Percentiles rank a stretch among this genome's conserved stretches.
Evolutionary conservation across 2,113 vertebrate genomes (phyloP).

Genomic region (Phoxinus phoxinus): DNA sequence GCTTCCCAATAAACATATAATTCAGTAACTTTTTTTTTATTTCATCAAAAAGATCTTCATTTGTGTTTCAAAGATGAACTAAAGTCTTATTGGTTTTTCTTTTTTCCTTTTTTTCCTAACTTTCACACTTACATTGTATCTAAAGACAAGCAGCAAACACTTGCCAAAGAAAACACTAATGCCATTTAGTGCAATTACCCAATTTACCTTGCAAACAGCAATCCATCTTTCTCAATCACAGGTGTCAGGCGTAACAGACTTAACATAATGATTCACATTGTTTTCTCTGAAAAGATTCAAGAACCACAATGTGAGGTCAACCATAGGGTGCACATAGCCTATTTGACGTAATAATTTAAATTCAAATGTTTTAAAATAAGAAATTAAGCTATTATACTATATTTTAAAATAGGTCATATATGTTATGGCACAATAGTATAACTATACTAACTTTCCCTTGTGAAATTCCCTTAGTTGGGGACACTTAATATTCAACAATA

Average conservation of each 20-base stretch:
- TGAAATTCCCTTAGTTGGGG: too few relatives aligned
- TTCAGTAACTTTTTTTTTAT: too few relatives aligned
- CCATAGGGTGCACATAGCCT: background rate
- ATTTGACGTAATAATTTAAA: background rate
- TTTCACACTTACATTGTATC: background rate
- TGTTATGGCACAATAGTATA: too few relatives aligned
- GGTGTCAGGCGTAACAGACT: slow-evolving; percentile 45
- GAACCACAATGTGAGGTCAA: background rate
- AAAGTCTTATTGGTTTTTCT: background rate
- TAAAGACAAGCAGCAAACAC: slow-evolving; percentile 19
- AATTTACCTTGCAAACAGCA: slow-evolving; percentile 39
- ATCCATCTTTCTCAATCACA: slow-evolving; percentile 56
- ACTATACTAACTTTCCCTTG: too few relatives aligned
- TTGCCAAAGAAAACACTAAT: slow-evolving; percentile 47
- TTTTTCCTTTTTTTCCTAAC: background rate
- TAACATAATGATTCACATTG: background rate
- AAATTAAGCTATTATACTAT: too few relatives aligned
- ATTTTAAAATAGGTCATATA: too few relatives aligned
- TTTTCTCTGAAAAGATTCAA: background rate
- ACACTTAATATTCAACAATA: too few relatives aligned
- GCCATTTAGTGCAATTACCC: slow-evolving; percentile 45
- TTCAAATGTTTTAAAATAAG: too few relatives aligned
- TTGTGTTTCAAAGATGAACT: too few relatives aligned
- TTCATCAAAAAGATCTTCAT: too few relatives aligned
- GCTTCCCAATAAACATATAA: too few relatives aligned